These are phyloP conservation scores for Drosophila nebulosa DNA, from an alignment of 1,140 invertebrate species.

Conservation along the genomic window DNA sequence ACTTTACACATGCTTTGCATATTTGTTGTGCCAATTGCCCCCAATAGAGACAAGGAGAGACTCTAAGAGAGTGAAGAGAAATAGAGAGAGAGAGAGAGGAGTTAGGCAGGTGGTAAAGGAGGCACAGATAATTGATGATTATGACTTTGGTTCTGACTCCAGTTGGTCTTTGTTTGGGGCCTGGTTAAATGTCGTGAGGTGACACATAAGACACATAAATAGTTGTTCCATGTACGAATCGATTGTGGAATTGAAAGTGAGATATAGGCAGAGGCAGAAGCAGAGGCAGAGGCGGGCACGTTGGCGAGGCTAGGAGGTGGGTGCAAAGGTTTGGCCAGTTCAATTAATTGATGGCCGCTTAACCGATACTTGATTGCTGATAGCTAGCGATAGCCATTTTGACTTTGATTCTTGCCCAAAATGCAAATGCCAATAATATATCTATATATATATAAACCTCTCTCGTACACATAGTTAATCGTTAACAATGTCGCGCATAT, in stretches of 20 bases:
- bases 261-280: not conserved
- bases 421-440: slow-evolving; percentile 50
- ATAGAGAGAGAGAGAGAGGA: slow-evolving; percentile 4
- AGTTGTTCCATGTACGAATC: slow-evolving; percentile 16
- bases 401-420: slow-evolving; percentile 1
- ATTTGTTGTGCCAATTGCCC: slow-evolving; percentile 41
- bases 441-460: slow-evolving; percentile 31
- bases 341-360: slow-evolving; percentile 45
- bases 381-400: not conserved
- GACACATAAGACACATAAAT: slow-evolving; percentile 35
- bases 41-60: not conserved
- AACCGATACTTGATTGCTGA: not conserved
- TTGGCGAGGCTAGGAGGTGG: not conserved
- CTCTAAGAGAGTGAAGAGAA: slow-evolving; percentile 16
- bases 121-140: slow-evolving; percentile 71
- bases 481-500: not conserved
- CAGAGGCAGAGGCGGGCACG: too few relatives aligned
- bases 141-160: slow-evolving; percentile 40
- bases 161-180: not conserved
- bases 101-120: slow-evolving; percentile 31
- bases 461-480: not conserved
- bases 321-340: slow-evolving; percentile 60
- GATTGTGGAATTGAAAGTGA: slow-evolving; percentile 1
- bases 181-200: slow-evolving; percentile 59
- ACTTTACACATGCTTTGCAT: slow-evolving; percentile 64